Percentiles rank a stretch among this genome's conserved stretches.
These are phyloP conservation scores for Luscinia luscinia DNA, from an alignment of 2,797 vertebrate species.

Conservation along the genomic window DNA sequence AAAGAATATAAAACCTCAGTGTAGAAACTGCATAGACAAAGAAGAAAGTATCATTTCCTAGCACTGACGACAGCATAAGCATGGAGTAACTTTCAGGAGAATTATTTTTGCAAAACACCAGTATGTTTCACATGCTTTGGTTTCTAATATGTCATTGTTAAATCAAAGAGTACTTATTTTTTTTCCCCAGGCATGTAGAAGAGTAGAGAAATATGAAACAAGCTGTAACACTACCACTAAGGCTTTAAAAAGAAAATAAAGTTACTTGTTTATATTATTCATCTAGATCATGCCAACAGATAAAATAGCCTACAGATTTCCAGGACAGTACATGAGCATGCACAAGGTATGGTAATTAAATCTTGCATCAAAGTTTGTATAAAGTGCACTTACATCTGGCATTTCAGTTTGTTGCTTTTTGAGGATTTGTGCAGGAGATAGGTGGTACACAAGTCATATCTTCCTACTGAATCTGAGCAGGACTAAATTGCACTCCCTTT, in stretches of 20 bases:
- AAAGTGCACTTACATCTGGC: not conserved
- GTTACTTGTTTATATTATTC: not conserved
- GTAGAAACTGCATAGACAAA: slow-evolving; percentile 50
- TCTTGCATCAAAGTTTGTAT: not conserved
- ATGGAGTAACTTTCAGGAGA: slow-evolving; percentile 43
- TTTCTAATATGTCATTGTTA: slow-evolving; percentile 67
- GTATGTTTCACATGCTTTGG: slow-evolving; percentile 62
- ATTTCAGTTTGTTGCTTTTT: not conserved
- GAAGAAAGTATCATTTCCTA: slow-evolving; percentile 38
- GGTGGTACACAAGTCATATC: not conserved
- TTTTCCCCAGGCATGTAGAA: not conserved
- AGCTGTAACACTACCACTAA: not conserved
- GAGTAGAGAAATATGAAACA: slow-evolving; percentile 12
- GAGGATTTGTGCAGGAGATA: not conserved
- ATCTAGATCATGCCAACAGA: not conserved
- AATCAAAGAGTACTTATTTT: slow-evolving; percentile 49
- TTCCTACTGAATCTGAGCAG: not conserved
- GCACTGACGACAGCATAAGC: slow-evolving; percentile 18
- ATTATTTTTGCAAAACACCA: slow-evolving; percentile 73
- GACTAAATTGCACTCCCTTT: not conserved
- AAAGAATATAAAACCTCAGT: slow-evolving; percentile 47
- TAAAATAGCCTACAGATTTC: not conserved
- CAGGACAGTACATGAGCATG: not conserved
- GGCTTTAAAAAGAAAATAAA: not conserved
- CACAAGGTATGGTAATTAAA: not conserved